Evolutionary conservation across 2,797 vertebrate genomes (phyloP).

Genomic region (Acanthopagrus latus): DNA sequence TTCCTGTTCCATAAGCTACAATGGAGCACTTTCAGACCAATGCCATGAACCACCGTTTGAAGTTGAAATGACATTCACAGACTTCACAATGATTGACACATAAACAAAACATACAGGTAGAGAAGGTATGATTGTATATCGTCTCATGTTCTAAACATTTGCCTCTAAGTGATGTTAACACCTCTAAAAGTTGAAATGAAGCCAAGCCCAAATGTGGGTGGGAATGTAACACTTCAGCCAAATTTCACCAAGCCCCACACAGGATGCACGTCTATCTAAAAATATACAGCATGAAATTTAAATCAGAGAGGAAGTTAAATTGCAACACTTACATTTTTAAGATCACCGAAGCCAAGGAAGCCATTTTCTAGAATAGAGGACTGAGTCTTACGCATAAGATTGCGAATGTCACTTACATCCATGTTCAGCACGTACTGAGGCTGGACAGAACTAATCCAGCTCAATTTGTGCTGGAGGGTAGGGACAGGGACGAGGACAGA

Average conservation of each 20-base stretch:
- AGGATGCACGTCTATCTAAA: conserved; percentile 9
- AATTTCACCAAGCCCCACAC: conserved; percentile 32
- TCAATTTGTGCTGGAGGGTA: conserved; percentile 1
- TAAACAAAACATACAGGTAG: background rate
- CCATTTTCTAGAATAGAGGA: conserved; percentile 70
- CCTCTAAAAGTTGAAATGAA: background rate
- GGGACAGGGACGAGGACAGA: conserved; percentile 7
- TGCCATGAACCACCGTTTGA: conserved; percentile 21
- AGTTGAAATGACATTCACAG: conserved; percentile 8
- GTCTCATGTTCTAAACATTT: conserved; percentile 13
- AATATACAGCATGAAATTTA: background rate
- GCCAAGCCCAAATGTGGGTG: background rate
- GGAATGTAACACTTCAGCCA: conserved; percentile 2
- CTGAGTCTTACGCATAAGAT: conserved; percentile 80
- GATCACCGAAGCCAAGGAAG: conserved; percentile 52
- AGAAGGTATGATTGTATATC: background rate
- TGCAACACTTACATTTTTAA: conserved; percentile 79
- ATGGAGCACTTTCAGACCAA: conserved; percentile 30
- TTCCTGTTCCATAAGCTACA: conserved; percentile 21
- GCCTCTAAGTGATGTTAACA: background rate
- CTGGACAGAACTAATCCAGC: conserved; percentile 1
- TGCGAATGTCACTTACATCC: conserved; percentile 77
- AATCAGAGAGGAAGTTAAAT: conserved; percentile 29
- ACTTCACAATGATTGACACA: conserved; percentile 22
- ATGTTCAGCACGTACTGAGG: conserved; percentile 55